Evolutionary conservation across 1,140 invertebrate genomes (phyloP).

Genomic region (Drosophila nigromelanica): DNA sequence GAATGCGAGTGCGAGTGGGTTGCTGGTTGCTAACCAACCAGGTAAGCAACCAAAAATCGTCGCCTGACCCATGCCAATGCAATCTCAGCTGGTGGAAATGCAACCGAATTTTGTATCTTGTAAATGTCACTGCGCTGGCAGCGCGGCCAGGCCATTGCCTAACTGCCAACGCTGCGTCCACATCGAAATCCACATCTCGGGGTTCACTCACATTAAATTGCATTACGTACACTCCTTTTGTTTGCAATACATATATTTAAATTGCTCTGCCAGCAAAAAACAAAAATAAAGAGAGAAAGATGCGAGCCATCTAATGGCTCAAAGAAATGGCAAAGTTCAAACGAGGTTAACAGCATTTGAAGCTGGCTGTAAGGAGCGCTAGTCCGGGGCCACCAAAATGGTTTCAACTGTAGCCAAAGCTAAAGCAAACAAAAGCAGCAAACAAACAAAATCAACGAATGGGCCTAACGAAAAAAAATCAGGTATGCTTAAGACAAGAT

Average conservation of each 20-base stretch:
- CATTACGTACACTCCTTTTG: constrained; percentile 77
- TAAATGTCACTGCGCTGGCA: constrained; percentile 38
- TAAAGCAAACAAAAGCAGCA: constrained; percentile 60
- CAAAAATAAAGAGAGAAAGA: constrained; percentile 40
- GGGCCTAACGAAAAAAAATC: constrained; percentile 17
- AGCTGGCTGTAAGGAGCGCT: constrained; percentile 33
- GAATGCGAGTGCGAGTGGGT: constrained; percentile 30
- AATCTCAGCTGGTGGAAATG: constrained; percentile 35
- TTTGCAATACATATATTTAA: constrained; percentile 71
- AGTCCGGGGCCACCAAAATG: constrained; percentile 65
- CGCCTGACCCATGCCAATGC: constrained; percentile 45
- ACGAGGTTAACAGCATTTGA: constrained; percentile 81
- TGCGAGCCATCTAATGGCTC: constrained; percentile 77
- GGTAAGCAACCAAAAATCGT: constrained; percentile 12
- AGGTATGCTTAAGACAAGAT: background rate
- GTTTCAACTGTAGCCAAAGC: constrained; percentile 61
- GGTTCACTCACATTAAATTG: constrained; percentile 72
- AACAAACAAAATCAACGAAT: constrained; percentile 53
- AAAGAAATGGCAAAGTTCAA: constrained; percentile 82
- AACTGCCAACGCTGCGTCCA: constrained; percentile 24
- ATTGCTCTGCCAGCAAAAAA: constrained; percentile 64
- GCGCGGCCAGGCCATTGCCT: constrained; percentile 13
- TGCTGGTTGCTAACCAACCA: background rate
- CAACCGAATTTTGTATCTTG: constrained; percentile 44
- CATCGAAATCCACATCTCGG: constrained; percentile 25